A percentile compares a stretch with the other conserved stretches of the same genome.
phyloP scores from a whole-genome alignment of 2,113 vertebrate genomes.

The Charadrius vociferus region DNA sequence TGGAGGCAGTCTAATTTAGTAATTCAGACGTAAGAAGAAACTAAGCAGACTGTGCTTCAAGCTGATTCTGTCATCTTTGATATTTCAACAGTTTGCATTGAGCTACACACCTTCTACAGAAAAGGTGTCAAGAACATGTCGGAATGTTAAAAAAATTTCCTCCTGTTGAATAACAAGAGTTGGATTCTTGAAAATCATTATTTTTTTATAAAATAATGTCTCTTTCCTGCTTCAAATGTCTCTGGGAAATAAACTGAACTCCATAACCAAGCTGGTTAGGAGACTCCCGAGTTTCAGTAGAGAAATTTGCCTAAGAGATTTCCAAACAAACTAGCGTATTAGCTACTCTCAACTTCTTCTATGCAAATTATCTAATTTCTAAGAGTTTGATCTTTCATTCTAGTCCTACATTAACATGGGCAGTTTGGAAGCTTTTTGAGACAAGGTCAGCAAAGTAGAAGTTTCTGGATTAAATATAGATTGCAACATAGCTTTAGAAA shows the following conservation, averaged over 20 bases:
- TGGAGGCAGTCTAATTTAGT: not conserved
- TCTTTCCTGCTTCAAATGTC: not conserved
- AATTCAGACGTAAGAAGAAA: not conserved
- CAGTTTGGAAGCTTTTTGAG: not conserved
- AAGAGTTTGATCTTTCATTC: not conserved
- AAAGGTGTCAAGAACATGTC: not conserved
- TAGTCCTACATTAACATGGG: not conserved
- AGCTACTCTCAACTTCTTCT: not conserved
- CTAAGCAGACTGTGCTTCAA: not conserved
- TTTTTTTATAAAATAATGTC: not conserved
- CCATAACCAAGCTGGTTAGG: not conserved
- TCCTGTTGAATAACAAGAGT: not conserved
- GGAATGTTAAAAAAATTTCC: not conserved
- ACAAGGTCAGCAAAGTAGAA: not conserved
- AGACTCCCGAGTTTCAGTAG: not conserved
- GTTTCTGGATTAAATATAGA: not conserved
- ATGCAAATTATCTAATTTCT: not conserved
- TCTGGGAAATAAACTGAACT: not conserved
- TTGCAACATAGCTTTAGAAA: not conserved
- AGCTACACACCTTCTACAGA: not conserved
- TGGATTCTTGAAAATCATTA: not conserved
- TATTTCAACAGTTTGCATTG: not conserved
- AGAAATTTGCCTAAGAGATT: not conserved
- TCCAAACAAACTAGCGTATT: not conserved
- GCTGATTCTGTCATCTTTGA: not conserved